Evolutionary conservation across 2,888 invertebrate genomes (phyloP), one percentile per base, ranked within the genome.

Genomic region (Mesochorus sp.): DNA sequence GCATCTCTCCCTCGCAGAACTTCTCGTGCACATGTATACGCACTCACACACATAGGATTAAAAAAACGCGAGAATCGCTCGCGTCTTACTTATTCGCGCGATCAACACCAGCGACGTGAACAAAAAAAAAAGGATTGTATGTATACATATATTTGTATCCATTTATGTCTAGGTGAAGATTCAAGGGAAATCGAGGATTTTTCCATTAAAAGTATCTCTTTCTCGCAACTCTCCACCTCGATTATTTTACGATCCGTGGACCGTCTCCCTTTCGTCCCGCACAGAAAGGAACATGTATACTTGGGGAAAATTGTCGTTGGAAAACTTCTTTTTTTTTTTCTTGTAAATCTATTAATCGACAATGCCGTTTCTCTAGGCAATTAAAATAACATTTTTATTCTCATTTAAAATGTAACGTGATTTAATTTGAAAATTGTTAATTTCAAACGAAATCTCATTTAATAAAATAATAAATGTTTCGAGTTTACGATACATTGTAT

Each of bases 71-170:
- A 67, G 64, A 71, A 62, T 67, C 51, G 68, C 76, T 73, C 73
- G 68, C 66, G 77, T 78, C 77, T 78, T 78, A 78, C 77, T 78
- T 78, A 78, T 77, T 70, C 73, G 72, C 44, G 51, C 64, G 70
- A 51, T 51, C 74, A 44, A 72, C 68, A 76, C 59, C 61, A 21
- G 14, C 51, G 19, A 61, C 24, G 49, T 37, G 51, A 19, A 55
- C 8, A 51, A 68, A 59, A 49, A 47, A 26, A 47, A 31, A 31
- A 12, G 31, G 17, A 8, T 12, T 19, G 19, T 55, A 14, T 67
- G 19, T 62, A 62, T 19, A 55, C 8, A 55, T 31, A 51, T 44
- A 55, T 67, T 26, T 67, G 39, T 67, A 19, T 14, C 39, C 28
- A 55, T 67, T 42, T 57, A 57, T 44, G 34, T 42, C 5, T 19